Conservation (phyloP, 2,113 vertebrate genomes). For the Thryonomys swinderianus region DNA sequence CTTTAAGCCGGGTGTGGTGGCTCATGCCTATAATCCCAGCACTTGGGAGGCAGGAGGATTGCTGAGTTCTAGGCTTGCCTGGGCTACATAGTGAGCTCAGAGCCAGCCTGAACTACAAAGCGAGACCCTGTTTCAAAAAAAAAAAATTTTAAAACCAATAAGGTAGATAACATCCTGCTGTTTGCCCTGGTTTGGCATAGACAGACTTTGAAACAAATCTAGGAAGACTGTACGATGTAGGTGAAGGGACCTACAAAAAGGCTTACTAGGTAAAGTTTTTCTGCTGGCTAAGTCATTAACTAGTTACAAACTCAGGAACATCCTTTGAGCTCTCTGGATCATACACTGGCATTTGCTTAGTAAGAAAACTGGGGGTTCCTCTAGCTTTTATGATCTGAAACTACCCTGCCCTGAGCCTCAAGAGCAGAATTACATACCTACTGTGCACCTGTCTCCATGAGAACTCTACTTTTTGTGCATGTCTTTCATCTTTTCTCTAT, state of each 20-base stretch:
- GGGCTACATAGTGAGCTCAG: too few relatives aligned
- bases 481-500: background rate
- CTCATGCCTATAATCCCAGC: too few relatives aligned
- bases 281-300: background rate
- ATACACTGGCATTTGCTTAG: background rate
- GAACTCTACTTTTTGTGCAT: conserved; percentile 13
- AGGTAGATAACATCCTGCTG: background rate
- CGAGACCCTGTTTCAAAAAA: too few relatives aligned
- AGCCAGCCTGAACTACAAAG: too few relatives aligned
- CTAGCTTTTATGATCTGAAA: background rate
- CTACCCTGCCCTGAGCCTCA: background rate
- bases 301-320: background rate
- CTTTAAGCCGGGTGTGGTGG: too few relatives aligned
- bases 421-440: background rate
- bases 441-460: background rate
- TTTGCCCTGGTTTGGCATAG: background rate
- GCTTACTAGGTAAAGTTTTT: background rate
- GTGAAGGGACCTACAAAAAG: background rate
- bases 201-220: background rate
- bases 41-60: too few relatives aligned
- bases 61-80: too few relatives aligned
- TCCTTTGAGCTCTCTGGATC: background rate
- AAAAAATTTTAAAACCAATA: conserved; percentile 11
- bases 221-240: background rate
- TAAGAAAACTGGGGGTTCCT: background rate